These are phyloP conservation scores for Rotaria macrura DNA, from an alignment of 2,888 invertebrate genomes.

Conservation along the genomic window DNA sequence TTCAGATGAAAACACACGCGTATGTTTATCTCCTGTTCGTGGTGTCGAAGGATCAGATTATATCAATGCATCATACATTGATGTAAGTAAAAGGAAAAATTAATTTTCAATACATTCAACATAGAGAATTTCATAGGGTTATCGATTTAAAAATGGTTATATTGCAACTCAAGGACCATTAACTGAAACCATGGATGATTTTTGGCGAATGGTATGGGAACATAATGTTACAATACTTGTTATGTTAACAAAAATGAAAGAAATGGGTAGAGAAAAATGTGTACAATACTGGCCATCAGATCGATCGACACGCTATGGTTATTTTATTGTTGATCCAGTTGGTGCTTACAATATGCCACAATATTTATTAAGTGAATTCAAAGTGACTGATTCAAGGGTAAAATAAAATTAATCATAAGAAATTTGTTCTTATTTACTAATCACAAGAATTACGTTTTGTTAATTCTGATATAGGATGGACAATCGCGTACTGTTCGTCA, in stretches of 20 bases:
- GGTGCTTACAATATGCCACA: slow-evolving; percentile 99
- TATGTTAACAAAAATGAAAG: slow-evolving; percentile 91
- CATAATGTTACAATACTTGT: slow-evolving; percentile 98
- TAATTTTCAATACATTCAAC: no score
- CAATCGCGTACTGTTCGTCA: slow-evolving; percentile 63
- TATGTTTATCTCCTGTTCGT: not conserved
- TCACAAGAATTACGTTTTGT: not conserved
- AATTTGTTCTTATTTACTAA: not conserved
- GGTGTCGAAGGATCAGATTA: slow-evolving; percentile 69
- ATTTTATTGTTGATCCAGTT: slow-evolving; percentile 95
- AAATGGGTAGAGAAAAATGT: slow-evolving; percentile 95
- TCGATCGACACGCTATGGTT: slow-evolving; percentile 87
- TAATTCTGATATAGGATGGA: slow-evolving; percentile 58
- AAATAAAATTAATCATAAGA: slow-evolving; percentile 33
- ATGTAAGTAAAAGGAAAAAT: no score
- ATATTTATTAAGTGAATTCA: slow-evolving; percentile 94
- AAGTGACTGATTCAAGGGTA: slow-evolving; percentile 82
- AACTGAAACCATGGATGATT: slow-evolving; percentile 86
- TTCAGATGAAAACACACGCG: not conserved
- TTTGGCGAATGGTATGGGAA: slow-evolving; percentile 99
- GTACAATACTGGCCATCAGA: slow-evolving; percentile 99
- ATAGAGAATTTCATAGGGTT: slow-evolving; percentile 43
- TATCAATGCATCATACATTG: slow-evolving; percentile 94
- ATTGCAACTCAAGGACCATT: slow-evolving; percentile 97
- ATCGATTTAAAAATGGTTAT: slow-evolving; percentile 70